These are phyloP conservation scores for Gymnoscelis rufifasciata DNA, from an alignment of 2,888 invertebrate genomes.

Conservation along the genomic window DNA sequence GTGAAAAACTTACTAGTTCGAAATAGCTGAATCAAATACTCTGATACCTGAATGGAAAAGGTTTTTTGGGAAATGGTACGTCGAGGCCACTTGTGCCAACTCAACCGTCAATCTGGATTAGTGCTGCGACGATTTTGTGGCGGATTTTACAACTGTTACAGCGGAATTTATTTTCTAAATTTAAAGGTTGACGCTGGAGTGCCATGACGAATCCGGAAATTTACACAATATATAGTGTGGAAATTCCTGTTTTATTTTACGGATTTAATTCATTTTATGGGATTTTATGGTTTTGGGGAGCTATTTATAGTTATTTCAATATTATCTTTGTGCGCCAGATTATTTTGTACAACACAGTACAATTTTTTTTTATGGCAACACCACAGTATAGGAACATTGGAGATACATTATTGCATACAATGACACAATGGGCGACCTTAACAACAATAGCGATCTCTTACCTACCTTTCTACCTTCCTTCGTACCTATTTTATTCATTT, in stretches of 20 bases:
- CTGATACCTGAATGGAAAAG: not conserved
- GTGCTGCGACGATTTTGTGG: slow-evolving; percentile 15
- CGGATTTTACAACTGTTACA: slow-evolving; percentile 10
- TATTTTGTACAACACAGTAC: no score
- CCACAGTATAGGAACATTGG: no score
- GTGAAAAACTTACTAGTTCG: not conserved
- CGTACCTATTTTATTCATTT: no score
- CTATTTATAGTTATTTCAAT: no score
- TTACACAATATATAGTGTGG: no score
- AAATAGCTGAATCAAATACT: not conserved
- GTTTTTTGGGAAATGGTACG: not conserved
- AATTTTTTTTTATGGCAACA: no score
- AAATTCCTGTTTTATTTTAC: slow-evolving; percentile 2
- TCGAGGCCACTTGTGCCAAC: slow-evolving; percentile 8
- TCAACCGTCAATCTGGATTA: slow-evolving; percentile 19
- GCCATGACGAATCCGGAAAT: slow-evolving; percentile 3
- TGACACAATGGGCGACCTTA: no score
- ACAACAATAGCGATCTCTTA: no score
- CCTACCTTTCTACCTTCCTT: no score
- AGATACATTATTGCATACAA: no score
- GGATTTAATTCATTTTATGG: slow-evolving; percentile 2
- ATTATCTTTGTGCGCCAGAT: no score
- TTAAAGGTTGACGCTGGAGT: slow-evolving; percentile 12
- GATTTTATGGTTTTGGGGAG: no score
- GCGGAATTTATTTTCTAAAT: slow-evolving; percentile 11